Conservation (phyloP, 2,888 invertebrate genomes). For the Eupithecia subfuscata region DNA sequence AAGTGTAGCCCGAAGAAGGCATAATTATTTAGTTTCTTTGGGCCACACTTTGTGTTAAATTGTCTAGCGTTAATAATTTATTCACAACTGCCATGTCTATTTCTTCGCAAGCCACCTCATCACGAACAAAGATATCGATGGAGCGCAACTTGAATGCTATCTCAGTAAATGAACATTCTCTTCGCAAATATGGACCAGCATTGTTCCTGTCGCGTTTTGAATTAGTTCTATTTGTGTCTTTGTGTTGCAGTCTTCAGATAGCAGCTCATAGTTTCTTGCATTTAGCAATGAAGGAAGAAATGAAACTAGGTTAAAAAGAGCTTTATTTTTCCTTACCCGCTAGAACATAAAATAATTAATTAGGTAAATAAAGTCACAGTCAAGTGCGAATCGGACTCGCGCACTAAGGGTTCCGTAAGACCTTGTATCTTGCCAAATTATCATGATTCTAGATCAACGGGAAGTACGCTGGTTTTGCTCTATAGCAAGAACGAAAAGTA, state of each 20-base stretch:
- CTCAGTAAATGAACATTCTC: conserved; percentile 72
- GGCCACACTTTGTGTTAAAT: no score
- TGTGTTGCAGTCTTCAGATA: background rate
- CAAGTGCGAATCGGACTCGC: no score
- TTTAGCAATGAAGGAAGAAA: background rate
- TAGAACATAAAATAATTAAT: no score
- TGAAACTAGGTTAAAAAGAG: background rate
- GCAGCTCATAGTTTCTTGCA: background rate
- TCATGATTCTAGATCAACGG: no score
- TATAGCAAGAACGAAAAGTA: no score
- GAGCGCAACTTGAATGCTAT: conserved; percentile 72
- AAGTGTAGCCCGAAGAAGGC: no score
- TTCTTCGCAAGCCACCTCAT: conserved; percentile 43
- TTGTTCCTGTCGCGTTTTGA: conserved; percentile 46
- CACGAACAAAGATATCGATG: conserved; percentile 73
- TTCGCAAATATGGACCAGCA: conserved; percentile 55
- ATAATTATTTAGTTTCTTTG: no score
- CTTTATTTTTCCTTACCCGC: no score
- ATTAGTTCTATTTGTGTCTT: conserved; percentile 29
- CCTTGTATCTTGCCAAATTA: no score
- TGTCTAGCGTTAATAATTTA: background rate
- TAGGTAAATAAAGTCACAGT: no score
- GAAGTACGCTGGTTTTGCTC: no score
- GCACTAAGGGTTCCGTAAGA: no score
- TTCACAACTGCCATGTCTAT: conserved; percentile 40